Percentiles rank a stretch among this genome's conserved stretches.
Evolutionary conservation across 2,113 vertebrate genomes (phyloP).

Genomic region (Rhinogobius similis): DNA sequence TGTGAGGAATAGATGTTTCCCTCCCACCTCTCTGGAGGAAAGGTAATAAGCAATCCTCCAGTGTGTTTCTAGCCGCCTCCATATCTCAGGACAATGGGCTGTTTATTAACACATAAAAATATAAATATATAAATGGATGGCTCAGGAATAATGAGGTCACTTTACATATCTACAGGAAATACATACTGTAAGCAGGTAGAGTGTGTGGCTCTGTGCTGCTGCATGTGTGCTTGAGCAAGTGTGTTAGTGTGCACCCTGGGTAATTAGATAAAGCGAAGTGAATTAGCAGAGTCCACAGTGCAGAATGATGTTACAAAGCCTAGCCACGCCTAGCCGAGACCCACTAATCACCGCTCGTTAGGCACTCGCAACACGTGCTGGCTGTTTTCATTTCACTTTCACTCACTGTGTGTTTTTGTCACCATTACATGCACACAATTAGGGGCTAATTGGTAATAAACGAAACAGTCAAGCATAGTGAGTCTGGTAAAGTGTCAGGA

Average conservation of each 20-base stretch:
- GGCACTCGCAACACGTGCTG: conserved; percentile 57
- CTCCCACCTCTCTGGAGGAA: conserved; percentile 25
- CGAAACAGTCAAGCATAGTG: conserved; percentile 22
- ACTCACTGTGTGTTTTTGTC: conserved; percentile 20
- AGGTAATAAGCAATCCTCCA: conserved; percentile 40
- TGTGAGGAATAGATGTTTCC: conserved; percentile 25
- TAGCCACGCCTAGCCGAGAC: conserved; percentile 80
- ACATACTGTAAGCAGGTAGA: conserved; percentile 37
- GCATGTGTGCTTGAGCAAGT: conserved; percentile 68
- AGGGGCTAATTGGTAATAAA: conserved; percentile 53
- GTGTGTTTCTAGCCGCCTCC: conserved; percentile 36
- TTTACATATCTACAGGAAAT: conserved; percentile 63
- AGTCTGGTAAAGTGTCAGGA: not conserved
- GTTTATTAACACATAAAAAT: conserved; percentile 59
- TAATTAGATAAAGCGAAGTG: conserved; percentile 94
- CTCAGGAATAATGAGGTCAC: conserved; percentile 68
- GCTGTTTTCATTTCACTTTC: conserved; percentile 29
- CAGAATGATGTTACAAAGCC: conserved; percentile 85
- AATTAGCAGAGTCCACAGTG: conserved; percentile 92
- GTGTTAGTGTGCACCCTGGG: conserved; percentile 68
- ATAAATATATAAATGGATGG: conserved; percentile 57
- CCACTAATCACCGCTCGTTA: conserved; percentile 93
- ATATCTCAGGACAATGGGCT: conserved; percentile 48
- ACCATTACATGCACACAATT: conserved; percentile 51
- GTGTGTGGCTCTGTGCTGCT: conserved; percentile 60